Evolutionary conservation across 2,888 invertebrate genomes (phyloP), one percentile per base, ranked within the genome.

Genomic region (Willowsia nigromaculata): DNA sequence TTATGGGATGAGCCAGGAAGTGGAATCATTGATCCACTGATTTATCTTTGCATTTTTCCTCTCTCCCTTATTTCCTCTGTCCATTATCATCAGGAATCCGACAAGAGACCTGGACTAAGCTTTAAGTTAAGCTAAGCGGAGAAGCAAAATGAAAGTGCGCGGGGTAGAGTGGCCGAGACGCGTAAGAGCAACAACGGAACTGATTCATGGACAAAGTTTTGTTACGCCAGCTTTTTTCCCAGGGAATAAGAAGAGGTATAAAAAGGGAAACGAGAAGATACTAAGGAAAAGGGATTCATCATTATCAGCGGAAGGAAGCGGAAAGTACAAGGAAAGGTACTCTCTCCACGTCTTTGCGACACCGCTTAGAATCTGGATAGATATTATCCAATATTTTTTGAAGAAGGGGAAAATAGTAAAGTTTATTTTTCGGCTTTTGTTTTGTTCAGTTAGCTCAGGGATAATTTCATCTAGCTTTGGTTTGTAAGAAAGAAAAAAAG

Each of bases 121-220:
- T n/a, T n/a, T n/a, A 11, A 40, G 40, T 18, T 43, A 71, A 71
- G 43, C 40, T 71, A 62, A 62, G 62, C 30, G n/a, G 6, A 62
- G n/a, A 43, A 40, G 25, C 43, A 40, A 71, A 71, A 71, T 43
- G 50, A n/a, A 74, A n/a, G 47, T 13, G 25, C n/a, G 74, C 25
- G 50, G 53, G 50, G 27, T 7, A n/a, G 13, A 76, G 30, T 15
- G 33, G 13, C 13, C 43, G 43, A 43, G 30, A 53, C 18, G 30
- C 13, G 22, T 13, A 18, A 68, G 53, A 62, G 62, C 43, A 82
- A 82, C 62, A 59, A 65, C 62, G 43, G 40, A 80, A 80, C 86
- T 86, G 86, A 86, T 86, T 86, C 86, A 86, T 86, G 86, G 86
- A 86, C 53, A 86, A 86, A 86, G 80, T 86, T 86, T 85, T 84